Evolutionary conservation across 2,113 vertebrate genomes (phyloP), one percentile per base, ranked within the genome.

Genomic region (Dromas ardeola): DNA sequence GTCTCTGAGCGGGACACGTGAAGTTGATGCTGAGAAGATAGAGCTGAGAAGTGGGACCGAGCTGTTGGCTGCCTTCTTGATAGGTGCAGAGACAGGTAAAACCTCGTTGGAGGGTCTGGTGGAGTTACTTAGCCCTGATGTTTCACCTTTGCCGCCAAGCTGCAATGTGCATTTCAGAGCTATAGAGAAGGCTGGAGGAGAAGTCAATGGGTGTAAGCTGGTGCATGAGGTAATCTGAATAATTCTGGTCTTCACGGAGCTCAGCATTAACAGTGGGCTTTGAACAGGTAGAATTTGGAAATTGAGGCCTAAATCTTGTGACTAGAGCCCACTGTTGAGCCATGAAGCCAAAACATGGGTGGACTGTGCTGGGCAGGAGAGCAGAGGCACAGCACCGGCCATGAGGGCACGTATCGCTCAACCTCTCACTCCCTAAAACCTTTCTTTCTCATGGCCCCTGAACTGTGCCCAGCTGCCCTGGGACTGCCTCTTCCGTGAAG

Each of bases 331-430:
- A 11, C n/a, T 23, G 13, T 17, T 71, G 81, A 63, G 36, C 38
- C 26, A 14, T 10, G 53, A 32, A 70, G 21, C 14, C 36, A 38
- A n/a, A 65, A 14, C 6, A 8, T 5, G 47, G 23, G 36, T 56
- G 15, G 38, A 26, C 15, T 1, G 0, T 32, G 36, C 36, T 10
- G 29, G 56, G 42, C 23, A 43, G 34, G 49, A 71, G 36, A 56
- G 42, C 20, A 49, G 42, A 30, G 49, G 42, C 23, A 27, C n/a
- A 61, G 42, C 13, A 42, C 12, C 40, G 47, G 22, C 56, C 43
- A 4, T 1, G 4, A 32, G 27, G 14, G 9, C 52, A 36, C 0
- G 1, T 29, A 12, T 38, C 1, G 2, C 36, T 62, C n/a, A 32
- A 3, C 52, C 4, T 43, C 38, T 36, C 20, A 9, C 11, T 45